Evolutionary conservation across 2,113 vertebrate species (phyloP).

Genomic region (Synodontis membranacea): DNA sequence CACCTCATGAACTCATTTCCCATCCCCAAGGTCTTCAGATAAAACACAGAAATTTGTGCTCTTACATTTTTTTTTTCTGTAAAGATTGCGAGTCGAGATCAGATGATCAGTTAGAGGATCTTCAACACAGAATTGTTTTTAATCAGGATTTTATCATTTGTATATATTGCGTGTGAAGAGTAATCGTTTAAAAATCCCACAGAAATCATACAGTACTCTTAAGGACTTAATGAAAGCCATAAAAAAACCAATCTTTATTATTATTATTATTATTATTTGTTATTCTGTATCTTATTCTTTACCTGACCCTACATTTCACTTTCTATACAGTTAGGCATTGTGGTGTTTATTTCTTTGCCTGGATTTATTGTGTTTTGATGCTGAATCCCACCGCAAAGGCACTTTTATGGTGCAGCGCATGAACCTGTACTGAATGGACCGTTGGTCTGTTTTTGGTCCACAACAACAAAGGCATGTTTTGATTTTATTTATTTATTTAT

Average conservation of each 20-base stretch:
- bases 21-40: neutral
- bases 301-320: neutral
- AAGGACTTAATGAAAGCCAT: neutral
- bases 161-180: neutral
- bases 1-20: neutral
- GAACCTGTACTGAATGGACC: constrained; percentile 55
- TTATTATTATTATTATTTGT: neutral
- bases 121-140: no score
- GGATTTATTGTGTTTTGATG: constrained; percentile 65
- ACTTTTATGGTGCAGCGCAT: constrained; percentile 88
- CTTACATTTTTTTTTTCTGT: neutral
- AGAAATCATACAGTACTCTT: neutral
- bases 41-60: neutral
- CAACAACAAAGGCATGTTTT: constrained; percentile 74
- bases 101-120: no score
- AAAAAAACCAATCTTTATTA: neutral
- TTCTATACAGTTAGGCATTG: constrained; percentile 71
- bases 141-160: neutral
- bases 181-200: neutral
- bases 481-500: no score
- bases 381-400: constrained; percentile 82
- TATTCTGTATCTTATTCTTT: neutral
- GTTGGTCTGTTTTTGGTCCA: constrained; percentile 75
- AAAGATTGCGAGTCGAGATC: no score
- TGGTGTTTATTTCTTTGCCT: constrained; percentile 70